Evolutionary conservation across 2,888 invertebrate genomes (phyloP).

Genomic region (Rhamnusium bicolor): DNA sequence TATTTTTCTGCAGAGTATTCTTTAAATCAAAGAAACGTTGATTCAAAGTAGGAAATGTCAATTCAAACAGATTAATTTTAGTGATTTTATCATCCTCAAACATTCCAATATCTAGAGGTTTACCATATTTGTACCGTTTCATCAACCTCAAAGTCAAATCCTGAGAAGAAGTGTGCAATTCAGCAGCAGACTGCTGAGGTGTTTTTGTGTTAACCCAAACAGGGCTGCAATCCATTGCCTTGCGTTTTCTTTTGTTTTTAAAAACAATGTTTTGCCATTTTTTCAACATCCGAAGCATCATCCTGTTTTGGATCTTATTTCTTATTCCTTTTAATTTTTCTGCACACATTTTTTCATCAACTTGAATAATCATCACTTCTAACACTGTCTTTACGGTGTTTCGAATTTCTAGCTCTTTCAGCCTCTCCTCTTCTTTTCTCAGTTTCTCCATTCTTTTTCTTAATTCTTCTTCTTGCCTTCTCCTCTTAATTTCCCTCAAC

Average conservation of each 20-base stretch:
- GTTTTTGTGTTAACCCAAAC: slow-evolving; percentile 72
- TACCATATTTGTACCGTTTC: slow-evolving; percentile 72
- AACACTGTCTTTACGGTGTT: slow-evolving; percentile 63
- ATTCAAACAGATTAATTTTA: slow-evolving; percentile 58
- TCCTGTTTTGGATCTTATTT: slow-evolving; percentile 63
- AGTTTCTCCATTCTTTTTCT: slow-evolving; percentile 46
- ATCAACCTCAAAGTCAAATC: slow-evolving; percentile 70
- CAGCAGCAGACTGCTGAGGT: slow-evolving; percentile 68
- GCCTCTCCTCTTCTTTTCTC: slow-evolving; percentile 48
- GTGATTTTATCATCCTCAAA: slow-evolving; percentile 48
- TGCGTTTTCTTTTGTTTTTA: slow-evolving; percentile 70
- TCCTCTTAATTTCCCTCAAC: slow-evolving; percentile 46
- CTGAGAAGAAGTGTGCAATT: slow-evolving; percentile 71
- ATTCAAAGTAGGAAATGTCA: slow-evolving; percentile 59
- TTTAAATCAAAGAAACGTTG: slow-evolving; percentile 57
- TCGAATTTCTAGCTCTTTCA: slow-evolving; percentile 58
- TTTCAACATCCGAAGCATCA: slow-evolving; percentile 68
- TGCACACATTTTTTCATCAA: slow-evolving; percentile 63
- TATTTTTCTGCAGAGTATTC: slow-evolving; percentile 58
- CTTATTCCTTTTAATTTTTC: slow-evolving; percentile 69
- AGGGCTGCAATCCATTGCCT: slow-evolving; percentile 74
- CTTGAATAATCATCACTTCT: slow-evolving; percentile 64
- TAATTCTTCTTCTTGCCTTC: slow-evolving; percentile 47
- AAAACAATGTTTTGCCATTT: slow-evolving; percentile 71
- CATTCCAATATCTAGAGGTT: slow-evolving; percentile 56